Percentiles rank a stretch among this genome's conserved stretches.
phyloP scores from a whole-genome alignment of 2,113 vertebrate genomes.

The Apus apus region DNA sequence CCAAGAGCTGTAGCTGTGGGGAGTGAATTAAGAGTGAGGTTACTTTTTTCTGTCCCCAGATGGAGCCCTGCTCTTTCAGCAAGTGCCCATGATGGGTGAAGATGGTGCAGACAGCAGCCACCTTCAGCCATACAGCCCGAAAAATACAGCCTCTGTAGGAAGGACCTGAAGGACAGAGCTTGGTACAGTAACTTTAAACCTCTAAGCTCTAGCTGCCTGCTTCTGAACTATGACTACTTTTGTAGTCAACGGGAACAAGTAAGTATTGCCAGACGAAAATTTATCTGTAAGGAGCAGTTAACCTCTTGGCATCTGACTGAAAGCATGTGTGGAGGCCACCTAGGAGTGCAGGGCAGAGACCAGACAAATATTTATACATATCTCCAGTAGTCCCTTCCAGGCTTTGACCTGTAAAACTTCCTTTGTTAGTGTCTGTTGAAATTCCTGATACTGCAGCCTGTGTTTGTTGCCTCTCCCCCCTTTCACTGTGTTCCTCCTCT shows the following conservation, averaged over 20 bases:
- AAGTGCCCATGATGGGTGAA: conserved; percentile 81
- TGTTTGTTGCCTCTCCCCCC: neutral
- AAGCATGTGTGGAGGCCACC: neutral
- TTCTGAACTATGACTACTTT: neutral
- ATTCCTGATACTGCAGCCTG: neutral
- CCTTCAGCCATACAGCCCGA: conserved; percentile 79
- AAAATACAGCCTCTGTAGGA: conserved; percentile 78
- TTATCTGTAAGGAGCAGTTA: neutral
- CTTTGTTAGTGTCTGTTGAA: neutral
- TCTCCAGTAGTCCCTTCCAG: neutral
- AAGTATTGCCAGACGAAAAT: neutral
- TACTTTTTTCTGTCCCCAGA: conserved; percentile 12
- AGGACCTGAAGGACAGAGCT: conserved; percentile 73
- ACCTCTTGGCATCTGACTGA: neutral
- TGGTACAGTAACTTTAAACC: conserved; percentile 33
- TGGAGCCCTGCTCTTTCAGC: conserved; percentile 79
- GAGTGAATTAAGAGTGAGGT: neutral
- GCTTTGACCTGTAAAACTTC: neutral
- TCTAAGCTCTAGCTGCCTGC: neutral
- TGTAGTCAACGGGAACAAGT: neutral
- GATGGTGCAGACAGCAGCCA: conserved; percentile 77
- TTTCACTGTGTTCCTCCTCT: neutral
- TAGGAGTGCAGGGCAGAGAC: neutral
- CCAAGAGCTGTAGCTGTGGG: neutral
- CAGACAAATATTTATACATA: too few relatives aligned